phyloP scores from a whole-genome alignment of 2,797 vertebrate species.

The Podargus strigoides region DNA sequence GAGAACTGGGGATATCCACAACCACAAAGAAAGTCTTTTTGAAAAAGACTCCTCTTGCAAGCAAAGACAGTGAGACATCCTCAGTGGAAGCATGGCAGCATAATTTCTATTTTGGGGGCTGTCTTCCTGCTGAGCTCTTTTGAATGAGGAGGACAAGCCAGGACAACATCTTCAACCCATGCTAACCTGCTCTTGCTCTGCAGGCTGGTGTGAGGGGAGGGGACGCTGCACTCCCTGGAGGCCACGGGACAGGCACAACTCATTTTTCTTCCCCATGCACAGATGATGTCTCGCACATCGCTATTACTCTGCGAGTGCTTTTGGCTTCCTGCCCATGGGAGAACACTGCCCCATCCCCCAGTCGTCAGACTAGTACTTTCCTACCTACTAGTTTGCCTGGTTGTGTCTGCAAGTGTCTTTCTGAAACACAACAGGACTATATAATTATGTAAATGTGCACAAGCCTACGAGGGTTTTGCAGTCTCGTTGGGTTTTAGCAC shows the following conservation, averaged over 20 bases:
- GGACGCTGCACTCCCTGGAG: not conserved
- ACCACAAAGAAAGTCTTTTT: not conserved
- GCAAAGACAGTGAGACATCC: not conserved
- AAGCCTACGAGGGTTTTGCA: not conserved
- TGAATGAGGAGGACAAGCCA: not conserved
- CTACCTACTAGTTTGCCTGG: not conserved
- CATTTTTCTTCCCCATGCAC: not conserved
- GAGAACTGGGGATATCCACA: not conserved
- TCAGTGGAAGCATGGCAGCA: not conserved
- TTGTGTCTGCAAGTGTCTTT: not conserved
- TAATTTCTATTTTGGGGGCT: not conserved
- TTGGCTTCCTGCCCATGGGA: not conserved
- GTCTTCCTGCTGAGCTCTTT: not conserved
- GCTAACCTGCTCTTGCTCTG: not conserved
- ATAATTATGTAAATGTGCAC: conserved; percentile 26
- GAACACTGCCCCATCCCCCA: not conserved
- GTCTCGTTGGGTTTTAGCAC: not conserved
- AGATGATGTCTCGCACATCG: not conserved
- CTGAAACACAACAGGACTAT: not conserved
- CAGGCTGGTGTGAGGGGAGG: rapidly evolving
- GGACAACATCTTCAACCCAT: not conserved
- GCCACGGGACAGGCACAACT: not conserved
- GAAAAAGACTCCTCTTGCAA: not conserved
- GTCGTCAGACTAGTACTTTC: not conserved
- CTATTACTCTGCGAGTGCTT: not conserved